These are phyloP conservation scores for Acrocephalus scirpaceus DNA, from an alignment of 2,797 vertebrate species.

Conservation along the genomic window DNA sequence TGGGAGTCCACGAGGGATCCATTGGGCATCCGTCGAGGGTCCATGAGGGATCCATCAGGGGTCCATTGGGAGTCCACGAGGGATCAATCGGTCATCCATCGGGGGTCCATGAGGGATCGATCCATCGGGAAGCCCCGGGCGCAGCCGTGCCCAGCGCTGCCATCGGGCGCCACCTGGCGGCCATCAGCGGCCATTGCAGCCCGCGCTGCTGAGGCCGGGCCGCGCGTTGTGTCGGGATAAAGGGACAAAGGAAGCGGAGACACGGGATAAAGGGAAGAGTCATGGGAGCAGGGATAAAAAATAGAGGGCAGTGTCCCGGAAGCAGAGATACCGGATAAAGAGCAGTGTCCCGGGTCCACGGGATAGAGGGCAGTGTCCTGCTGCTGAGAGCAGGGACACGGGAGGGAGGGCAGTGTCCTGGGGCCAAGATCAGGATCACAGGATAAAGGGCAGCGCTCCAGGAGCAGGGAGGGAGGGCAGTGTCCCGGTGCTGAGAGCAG, in stretches of 20 bases:
- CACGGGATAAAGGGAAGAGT: neutral
- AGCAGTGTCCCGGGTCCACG: no score
- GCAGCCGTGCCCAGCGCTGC: neutral
- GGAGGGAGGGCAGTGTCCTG: no score
- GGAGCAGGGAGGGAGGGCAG: neutral
- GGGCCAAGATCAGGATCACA: neutral
- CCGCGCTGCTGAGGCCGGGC: neutral
- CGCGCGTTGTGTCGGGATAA: neutral
- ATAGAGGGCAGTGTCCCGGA: neutral
- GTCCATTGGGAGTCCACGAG: no score
- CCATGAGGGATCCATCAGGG: accelerated
- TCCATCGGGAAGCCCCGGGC: neutral
- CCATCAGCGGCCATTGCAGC: neutral
- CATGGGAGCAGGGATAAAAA: no score
- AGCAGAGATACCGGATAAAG: no score
- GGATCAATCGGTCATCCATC: accelerated
- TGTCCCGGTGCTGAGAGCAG: no score
- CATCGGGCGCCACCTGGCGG: neutral
- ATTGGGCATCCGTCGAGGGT: accelerated
- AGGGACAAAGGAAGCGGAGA: neutral
- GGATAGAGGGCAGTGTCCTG: neutral
- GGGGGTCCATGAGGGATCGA: accelerated
- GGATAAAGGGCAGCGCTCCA: neutral
- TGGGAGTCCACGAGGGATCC: no score
- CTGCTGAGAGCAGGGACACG: no score